Evolutionary conservation across 2,888 invertebrate genomes (phyloP), one percentile per base, ranked within the genome.

Genomic region (Xylota segnis): DNA sequence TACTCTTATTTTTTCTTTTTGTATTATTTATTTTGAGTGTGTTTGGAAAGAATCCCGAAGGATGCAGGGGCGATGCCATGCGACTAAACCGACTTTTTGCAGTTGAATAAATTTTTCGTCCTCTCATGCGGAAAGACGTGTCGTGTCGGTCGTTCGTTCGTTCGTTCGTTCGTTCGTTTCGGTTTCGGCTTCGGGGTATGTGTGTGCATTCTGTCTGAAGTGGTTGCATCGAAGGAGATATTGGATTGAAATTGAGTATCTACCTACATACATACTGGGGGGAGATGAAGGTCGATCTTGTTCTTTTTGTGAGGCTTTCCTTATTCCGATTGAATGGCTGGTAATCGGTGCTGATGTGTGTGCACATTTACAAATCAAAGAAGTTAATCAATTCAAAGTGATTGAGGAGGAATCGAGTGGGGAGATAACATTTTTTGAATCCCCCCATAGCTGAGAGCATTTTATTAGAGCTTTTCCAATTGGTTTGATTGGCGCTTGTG

Each of bases 1-100:
- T 23, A 23, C 29, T 3, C 9, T 1, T 12, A 29, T 71, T 56
- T 66, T 32, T 37, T 52, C 37, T 34, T 5, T 50, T 43, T 45
- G 12, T 47, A 34, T 65, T 47, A 40, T 65, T 66, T 59, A 54
- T 56, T 40, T 23, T 58, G 23, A 12, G 29, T 56, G 37, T 72
- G 50, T 84, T 52, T 50, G 14, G 75, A 81, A 76, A 66, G 54
- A 84, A 75, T 71, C 76, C 81, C 52, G 27, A 61, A 76, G 84
- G 81, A 84, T 61, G 40, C 32, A 52, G 32, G 52, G 29, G 52
- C n/a, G 23, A 71, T 75, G 47, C 66, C 45, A 65, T 81, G 65
- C 81, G 71, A 76, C 71, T 76, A 86, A 86, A 86, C 76, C 81
- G 81, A 86, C 66, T 76, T 86, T 86, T 86, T 76, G 84, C 81